Percentiles rank a stretch among this genome's conserved stretches.
Conservation (phyloP, 1,140 invertebrate species). For the Pseudomyrmex dendroicus region DNA sequence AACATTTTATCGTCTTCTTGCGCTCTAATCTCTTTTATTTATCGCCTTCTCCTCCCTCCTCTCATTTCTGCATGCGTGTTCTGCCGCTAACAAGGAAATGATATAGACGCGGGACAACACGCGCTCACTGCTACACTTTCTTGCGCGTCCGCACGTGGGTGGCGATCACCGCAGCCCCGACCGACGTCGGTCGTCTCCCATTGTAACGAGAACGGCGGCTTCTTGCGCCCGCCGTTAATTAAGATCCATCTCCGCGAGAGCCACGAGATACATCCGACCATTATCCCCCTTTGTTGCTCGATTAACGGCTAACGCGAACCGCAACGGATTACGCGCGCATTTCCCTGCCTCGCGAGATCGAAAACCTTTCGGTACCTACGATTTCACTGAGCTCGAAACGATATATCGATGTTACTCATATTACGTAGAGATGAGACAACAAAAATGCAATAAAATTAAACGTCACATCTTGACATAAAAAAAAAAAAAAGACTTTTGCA, state of each 20-base stretch:
- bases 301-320: conserved; percentile 50
- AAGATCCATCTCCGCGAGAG: conserved; percentile 55
- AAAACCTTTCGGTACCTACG: background rate
- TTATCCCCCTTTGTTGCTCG: conserved; percentile 55
- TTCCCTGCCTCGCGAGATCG: background rate
- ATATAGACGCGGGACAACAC: conserved; percentile 50
- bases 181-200: conserved; percentile 33
- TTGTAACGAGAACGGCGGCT: conserved; percentile 59
- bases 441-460: background rate
- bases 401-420: background rate
- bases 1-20: conserved; percentile 43
- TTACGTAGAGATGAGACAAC: background rate
- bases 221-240: conserved; percentile 68
- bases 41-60: conserved; percentile 48
- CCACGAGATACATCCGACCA: conserved; percentile 35
- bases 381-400: background rate
- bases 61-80: conserved; percentile 26
- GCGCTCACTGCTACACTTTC: conserved; percentile 50
- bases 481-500: background rate
- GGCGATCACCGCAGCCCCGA: conserved; percentile 54
- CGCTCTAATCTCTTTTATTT: conserved; percentile 58
- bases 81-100: conserved; percentile 60
- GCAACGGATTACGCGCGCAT: conserved; percentile 1
- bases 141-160: conserved; percentile 64
- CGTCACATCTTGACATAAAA: no score